Evolutionary conservation across 1,140 invertebrate species (phyloP).

Genomic region (fruit fly (Drosophila melanogaster)): DNA sequence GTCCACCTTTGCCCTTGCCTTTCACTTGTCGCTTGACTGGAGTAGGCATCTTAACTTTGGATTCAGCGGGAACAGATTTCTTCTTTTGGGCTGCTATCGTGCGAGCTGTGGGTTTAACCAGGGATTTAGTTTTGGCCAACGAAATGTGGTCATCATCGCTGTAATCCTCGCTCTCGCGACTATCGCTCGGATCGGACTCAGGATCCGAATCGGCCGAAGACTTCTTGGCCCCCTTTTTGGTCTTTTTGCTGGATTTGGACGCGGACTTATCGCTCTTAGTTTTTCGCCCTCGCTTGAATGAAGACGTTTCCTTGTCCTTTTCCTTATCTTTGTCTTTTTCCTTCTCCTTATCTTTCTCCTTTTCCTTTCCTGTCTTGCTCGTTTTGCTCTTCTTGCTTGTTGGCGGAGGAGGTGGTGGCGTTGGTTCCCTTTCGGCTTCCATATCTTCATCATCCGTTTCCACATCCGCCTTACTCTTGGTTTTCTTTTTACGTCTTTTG

Average conservation of each 20-base stretch:
- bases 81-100: conserved; percentile 76
- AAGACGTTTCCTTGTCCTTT: conserved; percentile 15
- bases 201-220: conserved; percentile 41
- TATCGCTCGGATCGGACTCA: conserved; percentile 50
- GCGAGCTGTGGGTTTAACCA: conserved; percentile 55
- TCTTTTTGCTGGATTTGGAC: conserved; percentile 58
- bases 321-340: conserved; percentile 48
- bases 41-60: conserved; percentile 65
- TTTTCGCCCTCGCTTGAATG: conserved; percentile 58
- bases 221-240: conserved; percentile 67
- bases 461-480: conserved; percentile 77
- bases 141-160: conserved; percentile 65
- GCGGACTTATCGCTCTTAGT: conserved; percentile 44
- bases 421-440: conserved; percentile 65
- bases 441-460: conserved; percentile 77
- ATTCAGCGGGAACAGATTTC: conserved; percentile 63
- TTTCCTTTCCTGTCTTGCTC: conserved; percentile 60
- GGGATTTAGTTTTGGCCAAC: conserved; percentile 56
- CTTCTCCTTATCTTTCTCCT: conserved; percentile 48
- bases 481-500: conserved; percentile 84
- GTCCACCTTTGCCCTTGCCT: conserved; percentile 48
- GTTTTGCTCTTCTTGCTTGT: conserved; percentile 57
- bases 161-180: conserved; percentile 23
- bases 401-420: conserved; percentile 49
- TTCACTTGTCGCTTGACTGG: conserved; percentile 57